Conservation (phyloP, 2,888 invertebrate genomes). For the Portevinia maculata region DNA sequence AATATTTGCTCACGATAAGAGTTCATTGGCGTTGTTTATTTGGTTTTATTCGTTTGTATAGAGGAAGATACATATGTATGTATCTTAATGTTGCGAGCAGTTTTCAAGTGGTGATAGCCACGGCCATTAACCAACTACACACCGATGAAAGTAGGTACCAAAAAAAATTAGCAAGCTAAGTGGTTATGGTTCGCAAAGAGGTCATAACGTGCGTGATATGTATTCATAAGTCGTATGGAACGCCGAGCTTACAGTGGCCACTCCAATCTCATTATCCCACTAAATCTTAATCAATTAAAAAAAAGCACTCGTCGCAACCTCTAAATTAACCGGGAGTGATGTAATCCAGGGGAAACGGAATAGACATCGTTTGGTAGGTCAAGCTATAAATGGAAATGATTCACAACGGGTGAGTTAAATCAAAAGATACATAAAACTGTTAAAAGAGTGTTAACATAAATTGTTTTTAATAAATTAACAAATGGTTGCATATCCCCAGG, state of each 20-base stretch:
- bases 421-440: neutral
- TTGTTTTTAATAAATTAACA: neutral
- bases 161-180: neutral
- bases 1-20: neutral
- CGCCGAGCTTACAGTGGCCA: neutral
- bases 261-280: slow-evolving; percentile 9
- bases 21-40: slow-evolving; percentile 26
- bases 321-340: slow-evolving; percentile 32
- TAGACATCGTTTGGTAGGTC: too few species aligned
- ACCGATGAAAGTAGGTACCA: slow-evolving; percentile 3
- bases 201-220: slow-evolving; percentile 9
- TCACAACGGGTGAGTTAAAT: neutral
- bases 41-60: neutral
- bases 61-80: too few species aligned
- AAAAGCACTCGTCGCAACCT: slow-evolving; percentile 1
- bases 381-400: neutral
- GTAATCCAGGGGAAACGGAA: slow-evolving; percentile 20
- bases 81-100: neutral
- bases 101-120: neutral
- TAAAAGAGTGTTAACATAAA: too few species aligned
- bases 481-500: too few species aligned
- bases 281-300: slow-evolving; percentile 17
- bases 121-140: neutral
- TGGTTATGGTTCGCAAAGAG: slow-evolving; percentile 1
- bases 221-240: slow-evolving; percentile 13